A percentile compares a stretch with the other conserved stretches of the same genome.
Conservation (phyloP, 2,113 vertebrate genomes). For the Channa maculata region DNA sequence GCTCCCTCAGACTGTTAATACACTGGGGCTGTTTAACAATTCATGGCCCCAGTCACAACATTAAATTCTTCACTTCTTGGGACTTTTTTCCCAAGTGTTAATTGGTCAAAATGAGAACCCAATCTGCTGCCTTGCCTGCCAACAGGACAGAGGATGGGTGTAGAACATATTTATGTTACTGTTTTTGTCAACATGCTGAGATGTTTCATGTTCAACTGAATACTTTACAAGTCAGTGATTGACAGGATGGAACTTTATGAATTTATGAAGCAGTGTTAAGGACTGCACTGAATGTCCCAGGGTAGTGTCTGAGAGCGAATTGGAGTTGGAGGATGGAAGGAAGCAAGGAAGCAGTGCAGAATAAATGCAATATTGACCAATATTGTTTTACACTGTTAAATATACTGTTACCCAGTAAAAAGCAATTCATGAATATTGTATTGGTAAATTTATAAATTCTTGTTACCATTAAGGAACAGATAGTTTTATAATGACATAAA, state of each 20-base stretch:
- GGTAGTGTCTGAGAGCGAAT: conserved; percentile 14
- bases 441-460: too few relatives aligned
- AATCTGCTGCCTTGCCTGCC: not conserved
- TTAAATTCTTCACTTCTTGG: conserved; percentile 34
- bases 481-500: too few relatives aligned
- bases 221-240: conserved; percentile 4
- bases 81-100: conserved; percentile 53
- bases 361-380: too few relatives aligned
- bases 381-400: too few relatives aligned
- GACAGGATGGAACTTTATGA: conserved; percentile 19
- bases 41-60: conserved; percentile 66
- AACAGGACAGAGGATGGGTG: not conserved
- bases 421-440: too few relatives aligned
- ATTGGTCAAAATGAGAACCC: conserved; percentile 46
- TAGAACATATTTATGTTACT: conserved; percentile 38
- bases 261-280: conserved; percentile 37
- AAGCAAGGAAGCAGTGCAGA: too few relatives aligned
- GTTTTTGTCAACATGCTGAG: conserved; percentile 5
- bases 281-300: conserved; percentile 27
- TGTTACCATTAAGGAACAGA: too few relatives aligned
- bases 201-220: conserved; percentile 23
- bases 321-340: not conserved
- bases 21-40: conserved; percentile 65
- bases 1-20: conserved; percentile 35
- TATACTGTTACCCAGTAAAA: too few relatives aligned